Percentiles rank a stretch among this genome's conserved stretches.
These are phyloP conservation scores for Octodon degus DNA, from an alignment of 2,113 vertebrate genomes.

Conservation along the genomic window DNA sequence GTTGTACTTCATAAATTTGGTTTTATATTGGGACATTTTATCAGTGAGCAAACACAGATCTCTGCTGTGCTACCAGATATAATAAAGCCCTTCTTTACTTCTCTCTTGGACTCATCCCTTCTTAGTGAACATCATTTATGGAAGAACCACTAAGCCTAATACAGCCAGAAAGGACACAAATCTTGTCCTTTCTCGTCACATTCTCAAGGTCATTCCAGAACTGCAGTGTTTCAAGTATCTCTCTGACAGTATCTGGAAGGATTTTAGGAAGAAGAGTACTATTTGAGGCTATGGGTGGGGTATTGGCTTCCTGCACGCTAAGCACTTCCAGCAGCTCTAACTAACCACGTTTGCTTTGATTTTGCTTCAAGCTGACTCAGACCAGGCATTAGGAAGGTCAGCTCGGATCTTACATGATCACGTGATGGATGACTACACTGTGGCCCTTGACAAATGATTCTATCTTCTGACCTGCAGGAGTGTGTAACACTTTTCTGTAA, in stretches of 20 bases:
- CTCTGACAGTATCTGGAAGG: not conserved
- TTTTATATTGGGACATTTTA: not conserved
- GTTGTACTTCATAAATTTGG: not conserved
- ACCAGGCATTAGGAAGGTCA: not conserved
- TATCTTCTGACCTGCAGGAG: not conserved
- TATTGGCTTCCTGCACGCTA: conserved; percentile 45
- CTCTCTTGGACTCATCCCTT: no score
- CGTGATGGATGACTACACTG: not conserved
- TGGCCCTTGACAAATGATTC: not conserved
- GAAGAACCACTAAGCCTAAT: accelerated
- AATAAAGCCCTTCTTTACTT: not conserved
- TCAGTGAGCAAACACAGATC: not conserved
- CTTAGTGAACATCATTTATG: not conserved
- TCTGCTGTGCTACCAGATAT: not conserved
- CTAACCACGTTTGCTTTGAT: conserved; percentile 62
- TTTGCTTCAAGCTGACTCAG: conserved; percentile 65
- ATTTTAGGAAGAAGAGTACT: conserved; percentile 8
- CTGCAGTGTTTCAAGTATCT: not conserved
- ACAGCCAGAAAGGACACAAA: not conserved
- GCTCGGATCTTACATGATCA: not conserved
- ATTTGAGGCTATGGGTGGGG: not conserved
- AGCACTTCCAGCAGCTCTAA: conserved; percentile 63
- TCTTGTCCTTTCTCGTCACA: not conserved
- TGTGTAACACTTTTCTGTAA: not conserved
- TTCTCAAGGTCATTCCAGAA: not conserved